Evolutionary conservation across 2,888 invertebrate genomes (phyloP).

Genomic region (Caenorhabditis sp.): DNA sequence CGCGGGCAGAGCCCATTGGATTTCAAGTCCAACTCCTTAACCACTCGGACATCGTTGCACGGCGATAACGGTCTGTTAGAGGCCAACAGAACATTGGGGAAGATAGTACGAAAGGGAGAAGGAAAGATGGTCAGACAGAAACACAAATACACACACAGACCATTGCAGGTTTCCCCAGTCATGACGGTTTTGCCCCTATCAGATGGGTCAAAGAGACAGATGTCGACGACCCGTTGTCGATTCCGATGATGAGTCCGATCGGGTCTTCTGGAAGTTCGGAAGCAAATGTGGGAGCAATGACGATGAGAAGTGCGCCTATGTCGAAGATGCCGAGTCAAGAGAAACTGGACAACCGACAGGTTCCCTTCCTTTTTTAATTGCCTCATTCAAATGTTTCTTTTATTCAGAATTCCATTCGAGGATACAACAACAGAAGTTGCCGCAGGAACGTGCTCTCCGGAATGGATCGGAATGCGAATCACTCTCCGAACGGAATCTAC

Average conservation of each 20-base stretch:
- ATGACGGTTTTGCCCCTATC: constrained; percentile 51
- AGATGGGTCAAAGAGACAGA: constrained; percentile 74
- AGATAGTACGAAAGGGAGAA: too few relatives aligned
- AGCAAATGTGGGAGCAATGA: constrained; percentile 31
- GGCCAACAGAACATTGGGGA: not conserved
- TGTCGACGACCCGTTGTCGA: constrained; percentile 67
- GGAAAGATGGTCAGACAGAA: not conserved
- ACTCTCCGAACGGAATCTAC: constrained; percentile 67
- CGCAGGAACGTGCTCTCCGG: constrained; percentile 65
- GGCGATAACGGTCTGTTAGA: not conserved
- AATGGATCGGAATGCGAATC: constrained; percentile 60
- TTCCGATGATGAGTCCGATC: constrained; percentile 67
- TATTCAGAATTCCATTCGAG: constrained; percentile 40
- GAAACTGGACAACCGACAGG: constrained; percentile 55
- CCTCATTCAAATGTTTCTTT: too few relatives aligned
- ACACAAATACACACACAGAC: not conserved
- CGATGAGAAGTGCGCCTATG: constrained; percentile 62
- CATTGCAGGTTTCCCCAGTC: constrained; percentile 52
- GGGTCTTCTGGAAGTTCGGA: constrained; percentile 56
- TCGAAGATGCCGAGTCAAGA: constrained; percentile 64
- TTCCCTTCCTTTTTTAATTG: not conserved
- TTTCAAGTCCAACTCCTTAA: constrained; percentile 88
- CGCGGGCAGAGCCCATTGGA: constrained; percentile 87
- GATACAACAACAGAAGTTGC: constrained; percentile 59
- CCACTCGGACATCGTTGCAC: constrained; percentile 83